Conservation (phyloP, 1,140 invertebrate genomes). For the Zaprionus capensis region DNA sequence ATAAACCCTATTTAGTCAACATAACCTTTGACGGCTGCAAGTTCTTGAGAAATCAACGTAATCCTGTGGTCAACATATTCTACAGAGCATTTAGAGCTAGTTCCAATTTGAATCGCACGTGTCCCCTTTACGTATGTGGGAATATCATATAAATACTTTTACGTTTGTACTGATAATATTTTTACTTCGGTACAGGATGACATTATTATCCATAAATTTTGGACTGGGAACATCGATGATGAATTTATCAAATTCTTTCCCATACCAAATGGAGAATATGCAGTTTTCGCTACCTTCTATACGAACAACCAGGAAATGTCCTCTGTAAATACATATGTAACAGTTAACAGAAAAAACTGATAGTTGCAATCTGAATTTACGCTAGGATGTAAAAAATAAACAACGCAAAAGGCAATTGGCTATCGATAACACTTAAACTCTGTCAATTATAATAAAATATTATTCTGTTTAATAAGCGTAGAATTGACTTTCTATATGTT, state of each 20-base stretch:
- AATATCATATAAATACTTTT: background rate
- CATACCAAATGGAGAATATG: slow-evolving; percentile 47
- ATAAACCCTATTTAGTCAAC: slow-evolving; percentile 38
- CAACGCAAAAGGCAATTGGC: background rate
- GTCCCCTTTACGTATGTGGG: slow-evolving; percentile 44
- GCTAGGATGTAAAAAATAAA: background rate
- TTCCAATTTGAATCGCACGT: slow-evolving; percentile 52
- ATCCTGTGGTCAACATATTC: slow-evolving; percentile 11
- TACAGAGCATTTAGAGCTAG: background rate
- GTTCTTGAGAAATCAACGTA: slow-evolving; percentile 21
- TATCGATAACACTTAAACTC: background rate
- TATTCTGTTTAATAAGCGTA: slow-evolving; percentile 2
- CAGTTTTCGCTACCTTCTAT: slow-evolving; percentile 3
- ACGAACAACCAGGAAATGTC: slow-evolving; percentile 4
- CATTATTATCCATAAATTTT: slow-evolving; percentile 49
- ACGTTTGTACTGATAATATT: background rate
- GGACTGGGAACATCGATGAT: slow-evolving; percentile 39
- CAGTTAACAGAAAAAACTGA: slow-evolving; percentile 15
- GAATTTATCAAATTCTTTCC: slow-evolving; percentile 29
- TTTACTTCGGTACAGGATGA: slow-evolving; percentile 49
- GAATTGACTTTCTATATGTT: background rate
- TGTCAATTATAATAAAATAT: slow-evolving; percentile 1
- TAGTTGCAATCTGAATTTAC: background rate
- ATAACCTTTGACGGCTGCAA: slow-evolving; percentile 36
- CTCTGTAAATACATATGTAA: slow-evolving; percentile 20